Evolutionary conservation across 2,797 vertebrate genomes (phyloP).

Genomic region (Ctenosaura bakeri): DNA sequence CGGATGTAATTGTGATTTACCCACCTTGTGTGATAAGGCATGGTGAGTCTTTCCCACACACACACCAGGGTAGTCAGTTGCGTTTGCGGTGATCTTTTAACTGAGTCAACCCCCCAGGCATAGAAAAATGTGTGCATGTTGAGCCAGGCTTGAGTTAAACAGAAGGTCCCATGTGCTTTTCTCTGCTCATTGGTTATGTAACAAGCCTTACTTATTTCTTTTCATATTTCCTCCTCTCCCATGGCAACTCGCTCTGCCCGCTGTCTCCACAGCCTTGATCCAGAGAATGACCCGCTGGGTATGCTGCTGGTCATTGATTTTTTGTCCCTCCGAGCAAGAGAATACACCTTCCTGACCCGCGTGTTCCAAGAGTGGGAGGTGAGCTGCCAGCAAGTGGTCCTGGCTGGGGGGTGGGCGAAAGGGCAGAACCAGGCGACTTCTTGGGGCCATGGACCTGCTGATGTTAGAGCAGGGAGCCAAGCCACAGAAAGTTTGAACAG

Average conservation of each 20-base stretch:
- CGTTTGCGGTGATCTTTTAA: too few relatives aligned
- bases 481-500: background rate
- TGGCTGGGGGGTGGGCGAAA: accelerated
- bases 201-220: background rate
- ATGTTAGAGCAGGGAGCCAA: too few relatives aligned
- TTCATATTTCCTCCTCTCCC: background rate
- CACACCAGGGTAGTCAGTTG: too few relatives aligned
- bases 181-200: background rate
- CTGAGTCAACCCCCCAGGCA: too few relatives aligned
- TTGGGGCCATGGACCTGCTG: background rate
- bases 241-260: background rate
- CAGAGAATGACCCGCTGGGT: slow-evolving; percentile 93
- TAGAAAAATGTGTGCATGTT: background rate
- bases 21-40: too few relatives aligned
- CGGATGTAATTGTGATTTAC: too few relatives aligned
- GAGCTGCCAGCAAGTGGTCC: slow-evolving; percentile 49
- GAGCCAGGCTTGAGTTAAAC: slow-evolving; percentile 75
- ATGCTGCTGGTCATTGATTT: slow-evolving; percentile 94
- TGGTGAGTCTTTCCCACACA: too few relatives aligned
- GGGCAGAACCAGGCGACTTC: background rate
- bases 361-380: slow-evolving; percentile 98
- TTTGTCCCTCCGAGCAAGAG: slow-evolving; percentile 90
- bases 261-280: slow-evolving; percentile 88
- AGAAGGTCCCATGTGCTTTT: background rate
- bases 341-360: slow-evolving; percentile 88